Evolutionary conservation across 1,140 invertebrate genomes (phyloP).

Genomic region (Camponotus pennsylvanicus): DNA sequence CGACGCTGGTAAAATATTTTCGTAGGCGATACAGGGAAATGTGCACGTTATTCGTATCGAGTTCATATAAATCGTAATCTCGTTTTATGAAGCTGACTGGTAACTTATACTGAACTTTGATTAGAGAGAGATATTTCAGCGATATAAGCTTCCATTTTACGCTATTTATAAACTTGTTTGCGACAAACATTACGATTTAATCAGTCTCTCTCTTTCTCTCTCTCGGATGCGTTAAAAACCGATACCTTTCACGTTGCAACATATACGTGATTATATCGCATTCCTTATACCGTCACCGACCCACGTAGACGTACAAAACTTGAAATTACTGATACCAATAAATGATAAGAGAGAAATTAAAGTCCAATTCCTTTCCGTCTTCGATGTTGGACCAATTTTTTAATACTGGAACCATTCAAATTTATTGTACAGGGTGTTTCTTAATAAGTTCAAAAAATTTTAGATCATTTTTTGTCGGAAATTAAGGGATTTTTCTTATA

Average conservation of each 20-base stretch:
- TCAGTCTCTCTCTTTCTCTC: neutral
- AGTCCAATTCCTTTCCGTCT: neutral
- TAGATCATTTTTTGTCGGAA: no score
- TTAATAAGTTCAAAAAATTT: no score
- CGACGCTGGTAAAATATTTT: neutral
- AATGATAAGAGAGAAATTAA: neutral
- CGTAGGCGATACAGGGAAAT: neutral
- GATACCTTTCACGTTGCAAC: conserved; percentile 49
- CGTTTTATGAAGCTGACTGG: conserved; percentile 22
- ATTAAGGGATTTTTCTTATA: no score
- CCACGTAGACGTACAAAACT: neutral
- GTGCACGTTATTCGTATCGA: neutral
- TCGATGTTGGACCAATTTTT: neutral
- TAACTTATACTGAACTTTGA: neutral
- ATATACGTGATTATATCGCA: conserved; percentile 13
- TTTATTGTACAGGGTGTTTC: neutral
- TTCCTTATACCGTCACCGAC: conserved; percentile 20
- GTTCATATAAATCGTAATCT: neutral
- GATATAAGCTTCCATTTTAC: neutral
- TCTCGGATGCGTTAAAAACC: conserved; percentile 43
- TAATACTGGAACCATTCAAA: neutral
- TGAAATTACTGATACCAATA: neutral
- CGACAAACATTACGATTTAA: neutral
- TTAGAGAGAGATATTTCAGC: neutral
- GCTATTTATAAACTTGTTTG: neutral